phyloP scores from a whole-genome alignment of 1,140 invertebrate species.

The Euglossa dilemma region DNA sequence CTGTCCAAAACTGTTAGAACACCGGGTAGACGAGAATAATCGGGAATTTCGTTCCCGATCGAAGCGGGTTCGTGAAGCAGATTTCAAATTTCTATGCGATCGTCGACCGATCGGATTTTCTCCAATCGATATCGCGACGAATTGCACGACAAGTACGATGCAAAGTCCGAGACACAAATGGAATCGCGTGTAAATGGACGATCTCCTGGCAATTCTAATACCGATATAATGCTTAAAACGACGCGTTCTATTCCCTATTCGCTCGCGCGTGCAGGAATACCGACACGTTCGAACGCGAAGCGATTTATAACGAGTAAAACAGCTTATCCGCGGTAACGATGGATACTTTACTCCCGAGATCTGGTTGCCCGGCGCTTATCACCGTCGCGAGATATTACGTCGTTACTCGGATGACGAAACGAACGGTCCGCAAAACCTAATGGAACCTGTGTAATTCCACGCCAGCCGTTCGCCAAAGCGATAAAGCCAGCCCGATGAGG shows the following conservation, averaged over 20 bases:
- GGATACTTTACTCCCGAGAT: not conserved
- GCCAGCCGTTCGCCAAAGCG: constrained; percentile 32
- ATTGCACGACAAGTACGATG: not conserved
- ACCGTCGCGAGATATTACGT: constrained; percentile 20
- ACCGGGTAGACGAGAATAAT: no score
- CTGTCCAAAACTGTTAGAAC: no score
- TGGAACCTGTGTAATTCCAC: constrained; percentile 44
- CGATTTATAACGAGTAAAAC: constrained; percentile 15
- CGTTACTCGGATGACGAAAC: constrained; percentile 30
- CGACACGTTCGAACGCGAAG: not conserved
- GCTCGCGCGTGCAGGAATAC: not conserved
- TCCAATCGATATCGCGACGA: not conserved
- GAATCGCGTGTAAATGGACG: not conserved
- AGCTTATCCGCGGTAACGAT: constrained; percentile 16
- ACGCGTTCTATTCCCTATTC: not conserved
- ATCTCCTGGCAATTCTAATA: not conserved
- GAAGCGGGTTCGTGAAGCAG: no score
- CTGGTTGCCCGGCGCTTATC: constrained; percentile 19
- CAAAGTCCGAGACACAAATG: not conserved
- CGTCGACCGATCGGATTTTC: not conserved
- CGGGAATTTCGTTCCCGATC: no score
- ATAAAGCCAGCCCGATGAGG: constrained; percentile 49
- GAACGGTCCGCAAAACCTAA: constrained; percentile 9
- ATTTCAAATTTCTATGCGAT: not conserved
- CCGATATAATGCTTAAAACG: not conserved